These are phyloP conservation scores for Thamnophis elegans DNA, from an alignment of 2,797 vertebrate species.

Conservation along the genomic window DNA sequence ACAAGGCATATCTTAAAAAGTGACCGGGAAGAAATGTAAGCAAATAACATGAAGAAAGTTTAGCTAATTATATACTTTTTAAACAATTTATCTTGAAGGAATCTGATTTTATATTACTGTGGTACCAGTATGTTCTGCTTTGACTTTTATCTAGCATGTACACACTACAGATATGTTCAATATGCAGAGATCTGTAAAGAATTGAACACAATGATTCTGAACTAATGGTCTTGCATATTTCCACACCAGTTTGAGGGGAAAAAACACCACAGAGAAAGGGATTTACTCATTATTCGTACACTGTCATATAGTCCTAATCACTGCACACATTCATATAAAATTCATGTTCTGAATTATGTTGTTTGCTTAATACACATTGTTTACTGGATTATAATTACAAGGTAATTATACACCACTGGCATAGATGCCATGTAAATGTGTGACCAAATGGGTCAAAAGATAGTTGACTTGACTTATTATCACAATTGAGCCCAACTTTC, in stretches of 20 bases:
- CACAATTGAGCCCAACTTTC: not conserved
- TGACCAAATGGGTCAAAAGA: not conserved
- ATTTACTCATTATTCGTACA: not conserved
- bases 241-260: not conserved
- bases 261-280: not conserved
- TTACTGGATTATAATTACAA: not conserved
- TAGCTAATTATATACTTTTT: not conserved
- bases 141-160: not conserved
- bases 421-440: not conserved
- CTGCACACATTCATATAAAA: not conserved
- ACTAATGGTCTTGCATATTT: not conserved
- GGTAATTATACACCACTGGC: not conserved
- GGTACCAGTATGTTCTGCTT: not conserved
- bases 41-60: slow-evolving; percentile 8
- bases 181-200: not conserved
- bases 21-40: slow-evolving; percentile 5
- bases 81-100: not conserved
- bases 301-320: not conserved
- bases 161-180: not conserved
- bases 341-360: not conserved
- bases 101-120: not conserved
- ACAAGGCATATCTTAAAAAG: not conserved
- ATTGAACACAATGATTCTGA: not conserved
- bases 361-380: not conserved
- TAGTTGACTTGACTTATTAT: not conserved